Base-by-base conservation (phyloP, 2,888 invertebrate genomes). In the Boloria selene region DNA sequence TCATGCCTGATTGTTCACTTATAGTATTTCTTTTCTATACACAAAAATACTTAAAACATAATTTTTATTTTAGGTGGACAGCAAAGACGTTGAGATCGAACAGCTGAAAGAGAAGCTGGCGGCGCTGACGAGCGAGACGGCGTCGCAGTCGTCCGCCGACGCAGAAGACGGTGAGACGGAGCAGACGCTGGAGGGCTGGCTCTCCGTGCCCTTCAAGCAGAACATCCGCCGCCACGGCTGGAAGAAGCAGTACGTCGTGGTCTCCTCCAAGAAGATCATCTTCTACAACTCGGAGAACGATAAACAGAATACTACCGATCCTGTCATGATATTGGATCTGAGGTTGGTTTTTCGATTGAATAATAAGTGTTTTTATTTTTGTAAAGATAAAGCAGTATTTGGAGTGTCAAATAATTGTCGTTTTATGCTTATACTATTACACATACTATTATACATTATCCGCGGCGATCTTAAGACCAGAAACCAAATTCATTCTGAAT, bases 171-270 rank as follows among this genome's bases (percentile, higher is more conserved):
- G 94, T 50, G 95, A 96, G 79, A 96, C 93, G 2, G 96, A 96
- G 80, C 94, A 95, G 76, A 95, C 96, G 73, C 95, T 99, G 77
- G 99, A 99, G 87, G 99, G 99, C 65, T 99, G 98, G 98, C 94
- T 99, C 68, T 97, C 97, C 61, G 95, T 98, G 77, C 99, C 99
- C 63, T 97, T 96, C 84, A 98, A 98, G 82, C 98, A 98, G 87
- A 99, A 99, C 86, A 98, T 98, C 74, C 95, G 97, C 73, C 94
- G 98, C 69, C 98, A 98, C 86, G 98, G 98, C 59, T 99, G 99
- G 99, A 97, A 96, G 89, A 97, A 97, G 81, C 98, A 98, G 86
- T 99, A 97, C 85, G 98, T 99, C 53, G 98, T 99, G 53, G 98
- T 99, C 56, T 98, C 98, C 56, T 98, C 98, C 70, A 96, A 96